phyloP scores from a whole-genome alignment of 1,140 invertebrate genomes.

The Yoshiicerus persimilis region DNA sequence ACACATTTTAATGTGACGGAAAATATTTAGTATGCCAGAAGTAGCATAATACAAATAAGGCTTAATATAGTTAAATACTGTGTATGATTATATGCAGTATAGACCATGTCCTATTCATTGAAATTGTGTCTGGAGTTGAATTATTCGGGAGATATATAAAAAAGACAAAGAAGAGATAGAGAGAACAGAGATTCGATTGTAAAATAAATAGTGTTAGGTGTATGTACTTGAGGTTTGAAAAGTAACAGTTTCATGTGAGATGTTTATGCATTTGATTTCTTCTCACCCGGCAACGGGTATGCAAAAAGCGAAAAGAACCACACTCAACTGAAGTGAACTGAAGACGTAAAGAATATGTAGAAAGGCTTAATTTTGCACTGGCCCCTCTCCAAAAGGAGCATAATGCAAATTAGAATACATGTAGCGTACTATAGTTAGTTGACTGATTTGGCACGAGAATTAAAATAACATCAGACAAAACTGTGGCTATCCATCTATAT shows the following conservation, averaged over 20 bases:
- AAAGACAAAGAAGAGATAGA: too few species aligned
- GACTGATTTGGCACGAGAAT: not conserved
- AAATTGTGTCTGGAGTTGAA: too few species aligned
- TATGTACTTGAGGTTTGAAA: not conserved
- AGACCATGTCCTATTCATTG: too few species aligned
- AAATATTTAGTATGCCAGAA: not conserved
- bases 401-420: not conserved
- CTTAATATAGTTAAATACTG: too few species aligned
- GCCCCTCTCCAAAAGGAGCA: not conserved
- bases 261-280: not conserved
- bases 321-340: not conserved
- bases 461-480: not conserved
- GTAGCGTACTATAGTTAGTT: not conserved
- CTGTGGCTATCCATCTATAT: not conserved
- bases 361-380: not conserved
- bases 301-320: not conserved
- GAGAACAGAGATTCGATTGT: too few species aligned
- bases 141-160: too few species aligned
- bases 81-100: too few species aligned
- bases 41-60: too few species aligned
- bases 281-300: not conserved
- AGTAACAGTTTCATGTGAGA: not conserved
- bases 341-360: not conserved
- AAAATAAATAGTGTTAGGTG: too few species aligned
- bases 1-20: not conserved